Percentiles rank a stretch among this genome's conserved stretches.
Evolutionary conservation across 1,140 invertebrate species (phyloP).

Genomic region (Scaptomyza hsui): DNA sequence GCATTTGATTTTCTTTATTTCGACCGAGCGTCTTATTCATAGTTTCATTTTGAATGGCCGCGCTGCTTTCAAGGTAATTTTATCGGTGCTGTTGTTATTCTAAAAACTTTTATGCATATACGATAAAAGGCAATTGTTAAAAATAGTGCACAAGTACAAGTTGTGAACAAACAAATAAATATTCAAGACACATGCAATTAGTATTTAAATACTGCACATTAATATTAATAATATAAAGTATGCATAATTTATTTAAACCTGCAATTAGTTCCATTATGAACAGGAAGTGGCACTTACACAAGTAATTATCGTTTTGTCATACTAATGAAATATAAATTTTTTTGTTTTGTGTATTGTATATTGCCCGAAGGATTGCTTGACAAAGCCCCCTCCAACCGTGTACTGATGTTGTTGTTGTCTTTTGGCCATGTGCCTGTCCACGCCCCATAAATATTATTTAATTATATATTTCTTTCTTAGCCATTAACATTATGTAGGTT

Average conservation of each 20-base stretch:
- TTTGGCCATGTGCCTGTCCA: conserved; percentile 78
- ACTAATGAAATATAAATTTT: conserved; percentile 3
- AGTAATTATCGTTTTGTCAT: conserved; percentile 26
- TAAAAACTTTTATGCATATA: conserved; percentile 28
- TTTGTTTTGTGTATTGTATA: conserved; percentile 25
- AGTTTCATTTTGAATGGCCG: conserved; percentile 60
- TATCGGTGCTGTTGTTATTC: conserved; percentile 32
- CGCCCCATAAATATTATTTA: conserved; percentile 79
- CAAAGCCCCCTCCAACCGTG: conserved; percentile 21
- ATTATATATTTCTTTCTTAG: conserved; percentile 78
- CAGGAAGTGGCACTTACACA: conserved; percentile 19
- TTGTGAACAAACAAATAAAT: conserved; percentile 5
- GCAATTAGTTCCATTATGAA: not conserved
- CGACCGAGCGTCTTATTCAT: conserved; percentile 44
- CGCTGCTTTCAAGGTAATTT: conserved; percentile 74
- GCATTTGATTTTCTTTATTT: conserved; percentile 27
- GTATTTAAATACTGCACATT: not conserved
- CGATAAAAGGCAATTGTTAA: conserved; percentile 36
- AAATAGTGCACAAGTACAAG: conserved; percentile 38
- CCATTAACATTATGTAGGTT: conserved; percentile 80
- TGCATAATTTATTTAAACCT: too few relatives aligned
- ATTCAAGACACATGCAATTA: not conserved
- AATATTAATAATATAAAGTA: not conserved
- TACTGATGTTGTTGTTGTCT: not conserved
- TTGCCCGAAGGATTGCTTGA: conserved; percentile 27